Evolutionary conservation across 2,888 invertebrate species (phyloP).

Genomic region (Prenolepis imparis): DNA sequence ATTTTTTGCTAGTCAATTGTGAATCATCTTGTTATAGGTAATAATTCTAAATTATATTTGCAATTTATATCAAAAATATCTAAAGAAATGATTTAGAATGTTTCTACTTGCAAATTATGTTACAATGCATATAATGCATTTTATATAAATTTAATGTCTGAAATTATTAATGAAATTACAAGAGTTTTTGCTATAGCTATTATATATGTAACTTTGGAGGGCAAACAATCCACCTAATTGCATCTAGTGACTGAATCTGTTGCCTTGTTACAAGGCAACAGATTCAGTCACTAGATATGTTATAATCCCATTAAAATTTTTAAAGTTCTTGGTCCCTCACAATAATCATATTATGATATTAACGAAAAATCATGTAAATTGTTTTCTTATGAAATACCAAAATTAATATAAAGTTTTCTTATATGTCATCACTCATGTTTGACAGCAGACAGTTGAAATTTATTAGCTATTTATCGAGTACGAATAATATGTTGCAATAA

Average conservation of each 20-base stretch:
- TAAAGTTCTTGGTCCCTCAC: background rate
- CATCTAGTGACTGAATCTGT: background rate
- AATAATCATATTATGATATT: background rate
- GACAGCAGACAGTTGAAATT: background rate
- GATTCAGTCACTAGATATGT: no score
- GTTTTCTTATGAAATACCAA: background rate
- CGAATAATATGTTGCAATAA: background rate
- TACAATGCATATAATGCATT: background rate
- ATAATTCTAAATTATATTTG: background rate
- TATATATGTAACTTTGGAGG: background rate
- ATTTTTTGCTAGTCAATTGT: background rate
- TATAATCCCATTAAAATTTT: background rate
- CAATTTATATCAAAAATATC: background rate
- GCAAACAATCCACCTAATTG: background rate
- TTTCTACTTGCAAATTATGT: background rate
- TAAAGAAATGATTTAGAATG: background rate
- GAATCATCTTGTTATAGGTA: conserved; percentile 2
- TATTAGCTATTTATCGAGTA: background rate
- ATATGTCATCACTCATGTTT: background rate
- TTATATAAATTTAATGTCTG: background rate
- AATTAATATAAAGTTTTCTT: background rate
- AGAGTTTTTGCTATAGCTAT: background rate
- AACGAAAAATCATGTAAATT: background rate
- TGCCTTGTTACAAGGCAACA: background rate
- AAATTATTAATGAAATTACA: background rate